phyloP scores from a whole-genome alignment of 2,888 invertebrate genomes.

The Eilema caniola region DNA sequence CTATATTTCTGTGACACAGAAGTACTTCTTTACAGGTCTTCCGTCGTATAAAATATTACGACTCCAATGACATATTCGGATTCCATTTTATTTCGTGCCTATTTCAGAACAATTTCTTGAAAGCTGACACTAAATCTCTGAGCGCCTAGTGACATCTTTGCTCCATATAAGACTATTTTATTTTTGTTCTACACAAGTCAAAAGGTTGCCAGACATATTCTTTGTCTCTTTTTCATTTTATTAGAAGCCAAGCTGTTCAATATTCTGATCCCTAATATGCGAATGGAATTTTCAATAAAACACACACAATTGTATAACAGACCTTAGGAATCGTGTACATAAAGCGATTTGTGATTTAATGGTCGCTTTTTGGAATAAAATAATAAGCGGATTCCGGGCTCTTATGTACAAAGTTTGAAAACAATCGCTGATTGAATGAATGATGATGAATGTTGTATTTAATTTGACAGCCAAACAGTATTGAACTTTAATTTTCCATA shows the following conservation, averaged over 20 bases:
- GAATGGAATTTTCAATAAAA: slow-evolving; percentile 9
- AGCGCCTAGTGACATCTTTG: not conserved
- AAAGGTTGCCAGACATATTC: not conserved
- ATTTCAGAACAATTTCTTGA: not conserved
- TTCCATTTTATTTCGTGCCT: not conserved
- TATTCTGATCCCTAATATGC: slow-evolving; percentile 10
- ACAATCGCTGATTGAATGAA: too few relatives aligned
- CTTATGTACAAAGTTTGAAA: too few relatives aligned
- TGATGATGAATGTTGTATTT: too few relatives aligned
- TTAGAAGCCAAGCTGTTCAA: slow-evolving; percentile 2
- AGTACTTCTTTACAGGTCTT: not conserved
- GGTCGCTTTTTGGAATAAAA: too few relatives aligned
- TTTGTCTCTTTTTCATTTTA: slow-evolving; percentile 10
- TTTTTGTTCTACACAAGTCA: not conserved
- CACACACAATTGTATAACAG: not conserved
- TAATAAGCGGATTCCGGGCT: too few relatives aligned
- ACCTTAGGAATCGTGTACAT: not conserved
- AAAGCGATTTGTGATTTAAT: not conserved
- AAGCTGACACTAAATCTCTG: not conserved
- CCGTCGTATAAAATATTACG: too few relatives aligned
- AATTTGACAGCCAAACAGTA: too few relatives aligned
- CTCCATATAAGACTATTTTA: not conserved
- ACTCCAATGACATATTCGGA: not conserved
- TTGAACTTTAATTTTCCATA: too few relatives aligned
- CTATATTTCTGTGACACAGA: not conserved